Evolutionary conservation across 2,113 vertebrate species (phyloP), one percentile per base, ranked within the genome.

Genomic region (Megaceryle maxima): DNA sequence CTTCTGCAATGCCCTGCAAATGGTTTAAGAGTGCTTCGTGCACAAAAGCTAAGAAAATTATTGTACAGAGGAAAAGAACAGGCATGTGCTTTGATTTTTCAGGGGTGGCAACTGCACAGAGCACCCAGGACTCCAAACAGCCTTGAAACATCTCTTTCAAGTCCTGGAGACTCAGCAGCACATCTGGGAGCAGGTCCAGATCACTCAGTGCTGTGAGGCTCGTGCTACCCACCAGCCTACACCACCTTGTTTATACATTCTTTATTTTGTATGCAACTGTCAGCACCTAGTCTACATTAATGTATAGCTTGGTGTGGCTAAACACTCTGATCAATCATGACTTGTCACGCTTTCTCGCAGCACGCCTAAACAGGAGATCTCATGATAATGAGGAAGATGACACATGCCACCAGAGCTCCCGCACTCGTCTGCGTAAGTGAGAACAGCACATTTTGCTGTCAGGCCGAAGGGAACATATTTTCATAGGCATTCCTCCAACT

Each of bases 401-500:
- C 96, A 95, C 93, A 89, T 94, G 92, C 86, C 96, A 96, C 88
- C 92, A 78, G 92, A 51, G 84, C 93, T 94, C 76, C 92, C 6
- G 82, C 64, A 6, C 96, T 93, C 66, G 5, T 88, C 92, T 96
- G 96, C 62, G 4, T 85, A 66, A 95, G 95, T 94, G 96, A 95
- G 86, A 96, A 95, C 95, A 82, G 96, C 96, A 96, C 95, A 93
- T 88, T 95, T 91, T 84, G 90, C 96, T 95, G 96, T 95, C 96
- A 96, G 96, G 95, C 66, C 69, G 16, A 96, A 87, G 94, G 90
- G 96, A 96, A 96, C 77, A 68, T 93, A 87, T 97, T 97, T 97
- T 95, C 92, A 76, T 87, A 97, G 96, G 96, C 96, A 96, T 46
- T 64, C 86, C 96, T 97, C 96, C 96, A 96, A 93, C 94, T 95